Percentiles rank a stretch among this genome's conserved stretches.
Conservation (phyloP, 2,888 invertebrate genomes). For the Archips crataeganus region DNA sequence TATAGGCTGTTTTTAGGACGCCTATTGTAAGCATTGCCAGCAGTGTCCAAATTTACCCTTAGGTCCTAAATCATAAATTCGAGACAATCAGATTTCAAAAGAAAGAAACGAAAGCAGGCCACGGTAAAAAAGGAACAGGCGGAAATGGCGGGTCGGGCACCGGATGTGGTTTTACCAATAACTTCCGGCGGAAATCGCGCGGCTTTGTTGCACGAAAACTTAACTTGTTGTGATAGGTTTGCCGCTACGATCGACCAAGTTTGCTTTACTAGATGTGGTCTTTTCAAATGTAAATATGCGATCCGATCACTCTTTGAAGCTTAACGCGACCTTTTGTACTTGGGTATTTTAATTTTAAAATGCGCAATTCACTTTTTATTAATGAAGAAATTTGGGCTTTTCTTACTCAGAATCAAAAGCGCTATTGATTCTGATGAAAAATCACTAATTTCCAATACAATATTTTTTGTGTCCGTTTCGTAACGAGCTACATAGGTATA, state of each 20-base stretch:
- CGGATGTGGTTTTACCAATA: constrained; percentile 67
- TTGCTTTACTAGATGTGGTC: constrained; percentile 1
- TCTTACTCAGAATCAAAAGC: too few relatives aligned
- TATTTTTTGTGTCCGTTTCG: too few relatives aligned
- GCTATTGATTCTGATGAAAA: too few relatives aligned
- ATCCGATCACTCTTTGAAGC: not conserved
- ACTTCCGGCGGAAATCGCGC: constrained; percentile 55
- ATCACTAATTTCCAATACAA: too few relatives aligned
- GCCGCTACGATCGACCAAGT: constrained; percentile 48
- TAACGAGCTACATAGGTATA: too few relatives aligned
- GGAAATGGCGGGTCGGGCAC: constrained; percentile 51
- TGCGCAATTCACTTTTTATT: too few relatives aligned
- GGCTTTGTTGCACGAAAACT: constrained; percentile 60
- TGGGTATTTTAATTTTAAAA: too few relatives aligned
- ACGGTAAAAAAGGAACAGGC: constrained; percentile 36
- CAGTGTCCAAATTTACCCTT: not conserved
- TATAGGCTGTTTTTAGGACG: too few relatives aligned
- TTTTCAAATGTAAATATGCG: not conserved
- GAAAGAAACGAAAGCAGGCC: constrained; percentile 21
- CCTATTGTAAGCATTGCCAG: too few relatives aligned
- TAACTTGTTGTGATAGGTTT: constrained; percentile 60
- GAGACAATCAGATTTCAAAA: constrained; percentile 26
- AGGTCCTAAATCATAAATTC: constrained; percentile 12
- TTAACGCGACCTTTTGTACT: not conserved
- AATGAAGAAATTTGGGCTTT: too few relatives aligned